Base-by-base conservation (phyloP, 2,888 invertebrate species). In the Brachylomia viminalis region DNA sequence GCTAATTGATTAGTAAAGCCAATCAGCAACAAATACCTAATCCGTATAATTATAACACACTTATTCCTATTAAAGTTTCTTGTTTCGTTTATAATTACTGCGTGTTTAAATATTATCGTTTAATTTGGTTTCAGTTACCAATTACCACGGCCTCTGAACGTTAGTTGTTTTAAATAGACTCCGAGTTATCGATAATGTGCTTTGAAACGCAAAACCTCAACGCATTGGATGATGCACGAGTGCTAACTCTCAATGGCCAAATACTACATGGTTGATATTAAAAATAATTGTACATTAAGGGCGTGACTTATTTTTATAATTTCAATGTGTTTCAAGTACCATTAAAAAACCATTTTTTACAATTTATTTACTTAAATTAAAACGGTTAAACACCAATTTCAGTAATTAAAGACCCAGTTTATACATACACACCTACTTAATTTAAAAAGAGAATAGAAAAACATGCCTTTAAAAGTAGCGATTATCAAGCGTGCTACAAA, bases 141-240 rank as follows among this genome's bases (percentile, higher is more conserved):
- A 83, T 81, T 70, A 78, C 30, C 49, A 45, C 59, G 59, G 78
- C 62, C 56, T 27, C 20, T 17, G 52, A 64, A 59, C 13, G 17
- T 73, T 10, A 73, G 71, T 73, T 84, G 38, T 80, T 83, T 65
- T 62, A 59, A 71, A 77, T 45, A 52, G 1, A 27, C n/a, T 30
- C 49, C 27, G 54, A 33, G 15, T 73, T 78, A 66, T 47, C 42
- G 61, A 61, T 58, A 72, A 68, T 58, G 45, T 56, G 23, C 20
- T 49, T 87, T 61, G 87, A 62, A 72, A 83, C 87, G 66, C 87
- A 78, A 88, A 86, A 87, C 88, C 87, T 87, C 84, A 65, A 81
- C 83, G 8, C 67, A n/a, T 56, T 65, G 33, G 8, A 73, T 54
- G 47, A 72, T 67, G 52, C 23, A 13, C 8, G 58, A 72, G 27